phyloP scores from a whole-genome alignment of 2,888 invertebrate genomes.

The Dynastes maya region DNA sequence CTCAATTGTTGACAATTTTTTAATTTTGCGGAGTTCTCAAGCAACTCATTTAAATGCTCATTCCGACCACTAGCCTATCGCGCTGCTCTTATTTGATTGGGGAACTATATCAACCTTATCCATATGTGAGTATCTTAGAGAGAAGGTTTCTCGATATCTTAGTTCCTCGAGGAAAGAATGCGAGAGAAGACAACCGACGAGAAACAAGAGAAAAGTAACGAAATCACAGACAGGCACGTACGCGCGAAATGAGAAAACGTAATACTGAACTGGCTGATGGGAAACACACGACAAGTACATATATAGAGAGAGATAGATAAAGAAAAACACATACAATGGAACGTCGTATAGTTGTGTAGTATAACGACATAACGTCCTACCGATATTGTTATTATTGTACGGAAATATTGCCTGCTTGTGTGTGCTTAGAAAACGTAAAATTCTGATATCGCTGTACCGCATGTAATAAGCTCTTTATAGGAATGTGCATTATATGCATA shows the following conservation, averaged over 20 bases:
- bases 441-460: conserved; percentile 4
- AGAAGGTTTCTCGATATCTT: neutral
- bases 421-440: conserved; percentile 26
- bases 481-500: conserved; percentile 11
- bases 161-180: neutral
- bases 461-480: neutral
- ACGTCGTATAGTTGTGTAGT: neutral
- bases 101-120: neutral
- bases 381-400: conserved; percentile 31
- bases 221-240: conserved; percentile 15
- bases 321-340: neutral
- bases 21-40: too few species aligned
- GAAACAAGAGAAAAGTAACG: conserved; percentile 9
- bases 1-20: too few species aligned
- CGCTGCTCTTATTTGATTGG: neutral
- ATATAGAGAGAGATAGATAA: neutral
- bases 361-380: conserved; percentile 12
- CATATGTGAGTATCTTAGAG: neutral
- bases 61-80: neutral
- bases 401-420: conserved; percentile 25
- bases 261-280: conserved; percentile 9
- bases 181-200: neutral
- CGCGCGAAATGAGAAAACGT: conserved; percentile 23
- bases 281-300: neutral
- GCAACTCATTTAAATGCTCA: too few species aligned